These are phyloP conservation scores for Drosophila albomicans DNA, from an alignment of 1,140 invertebrate species.

Conservation along the genomic window DNA sequence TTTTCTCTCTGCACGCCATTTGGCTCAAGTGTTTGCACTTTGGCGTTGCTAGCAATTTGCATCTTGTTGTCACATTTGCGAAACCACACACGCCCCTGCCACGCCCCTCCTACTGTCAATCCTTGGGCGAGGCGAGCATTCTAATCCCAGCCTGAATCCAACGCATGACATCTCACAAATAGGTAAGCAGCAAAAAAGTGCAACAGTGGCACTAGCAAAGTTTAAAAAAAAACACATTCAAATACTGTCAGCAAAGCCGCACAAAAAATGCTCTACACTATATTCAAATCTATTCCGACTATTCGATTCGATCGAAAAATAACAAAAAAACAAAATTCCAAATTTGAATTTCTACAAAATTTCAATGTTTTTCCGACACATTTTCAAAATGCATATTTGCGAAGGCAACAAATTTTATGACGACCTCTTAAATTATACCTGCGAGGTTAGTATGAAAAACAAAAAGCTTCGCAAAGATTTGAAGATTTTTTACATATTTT, in stretches of 20 bases:
- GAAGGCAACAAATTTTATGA: no score
- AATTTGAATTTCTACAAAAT: background rate
- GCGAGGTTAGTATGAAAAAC: background rate
- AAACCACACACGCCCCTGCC: conserved; percentile 14
- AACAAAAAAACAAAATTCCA: background rate
- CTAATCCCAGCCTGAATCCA: conserved; percentile 35
- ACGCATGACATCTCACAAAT: conserved; percentile 31
- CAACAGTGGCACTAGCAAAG: conserved; percentile 21
- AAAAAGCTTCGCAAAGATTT: no score
- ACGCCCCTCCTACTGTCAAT: background rate
- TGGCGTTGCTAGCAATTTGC: conserved; percentile 60
- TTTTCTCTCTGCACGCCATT: conserved; percentile 66
- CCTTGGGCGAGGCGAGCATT: background rate
- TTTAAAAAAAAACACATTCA: background rate
- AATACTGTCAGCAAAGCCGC: background rate
- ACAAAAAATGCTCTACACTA: background rate
- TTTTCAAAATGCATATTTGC: background rate
- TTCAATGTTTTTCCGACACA: background rate
- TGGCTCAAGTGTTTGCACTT: conserved; percentile 66
- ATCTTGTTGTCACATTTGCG: conserved; percentile 45
- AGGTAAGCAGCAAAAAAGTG: conserved; percentile 46
- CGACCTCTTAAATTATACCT: no score
- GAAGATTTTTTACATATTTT: no score
- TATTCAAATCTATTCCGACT: background rate
- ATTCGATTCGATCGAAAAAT: background rate